Conservation (phyloP, 2,113 vertebrate genomes). For the Xerus inauris region DNA sequence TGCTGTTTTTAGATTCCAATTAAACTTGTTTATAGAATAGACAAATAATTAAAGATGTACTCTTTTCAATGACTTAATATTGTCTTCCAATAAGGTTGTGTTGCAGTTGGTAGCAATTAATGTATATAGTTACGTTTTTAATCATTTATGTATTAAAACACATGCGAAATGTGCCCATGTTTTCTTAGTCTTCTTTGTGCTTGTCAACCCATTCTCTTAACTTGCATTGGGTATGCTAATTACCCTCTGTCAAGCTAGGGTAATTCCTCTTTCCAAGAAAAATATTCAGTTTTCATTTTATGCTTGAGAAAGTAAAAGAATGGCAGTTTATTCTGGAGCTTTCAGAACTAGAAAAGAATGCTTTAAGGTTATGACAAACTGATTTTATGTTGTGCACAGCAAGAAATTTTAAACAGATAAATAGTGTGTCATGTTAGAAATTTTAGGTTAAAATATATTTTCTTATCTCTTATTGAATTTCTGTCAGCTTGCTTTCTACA, state of each 20-base stretch:
- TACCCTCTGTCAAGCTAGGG: slow-evolving; percentile 62
- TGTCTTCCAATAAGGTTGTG: slow-evolving; percentile 74
- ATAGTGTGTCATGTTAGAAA: slow-evolving; percentile 55
- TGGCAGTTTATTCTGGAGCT: slow-evolving; percentile 57
- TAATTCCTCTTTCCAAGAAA: slow-evolving; percentile 71
- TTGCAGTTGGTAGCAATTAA: slow-evolving; percentile 77
- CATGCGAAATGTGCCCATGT: slow-evolving; percentile 45
- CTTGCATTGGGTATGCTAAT: slow-evolving; percentile 75
- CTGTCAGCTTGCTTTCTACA: slow-evolving; percentile 53
- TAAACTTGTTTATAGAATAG: slow-evolving; percentile 89
- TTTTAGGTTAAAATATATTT: slow-evolving; percentile 49
- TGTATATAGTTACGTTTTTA: slow-evolving; percentile 78
- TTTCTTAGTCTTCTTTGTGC: slow-evolving; percentile 73
- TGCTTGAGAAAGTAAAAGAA: slow-evolving; percentile 72
- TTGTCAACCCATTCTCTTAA: slow-evolving; percentile 73
- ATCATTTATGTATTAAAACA: slow-evolving; percentile 72
- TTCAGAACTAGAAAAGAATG: slow-evolving; percentile 64
- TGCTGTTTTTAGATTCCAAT: slow-evolving; percentile 86
- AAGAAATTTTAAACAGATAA: slow-evolving; percentile 74
- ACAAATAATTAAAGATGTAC: slow-evolving; percentile 87
- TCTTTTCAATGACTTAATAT: slow-evolving; percentile 80
- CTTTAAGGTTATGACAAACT: slow-evolving; percentile 73
- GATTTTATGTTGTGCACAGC: slow-evolving; percentile 70
- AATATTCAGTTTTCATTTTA: slow-evolving; percentile 72
- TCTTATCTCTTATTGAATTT: slow-evolving; percentile 61